Evolutionary conservation across 2,797 vertebrate species (phyloP).

Genomic region (Oceanodroma leucorhoa): DNA sequence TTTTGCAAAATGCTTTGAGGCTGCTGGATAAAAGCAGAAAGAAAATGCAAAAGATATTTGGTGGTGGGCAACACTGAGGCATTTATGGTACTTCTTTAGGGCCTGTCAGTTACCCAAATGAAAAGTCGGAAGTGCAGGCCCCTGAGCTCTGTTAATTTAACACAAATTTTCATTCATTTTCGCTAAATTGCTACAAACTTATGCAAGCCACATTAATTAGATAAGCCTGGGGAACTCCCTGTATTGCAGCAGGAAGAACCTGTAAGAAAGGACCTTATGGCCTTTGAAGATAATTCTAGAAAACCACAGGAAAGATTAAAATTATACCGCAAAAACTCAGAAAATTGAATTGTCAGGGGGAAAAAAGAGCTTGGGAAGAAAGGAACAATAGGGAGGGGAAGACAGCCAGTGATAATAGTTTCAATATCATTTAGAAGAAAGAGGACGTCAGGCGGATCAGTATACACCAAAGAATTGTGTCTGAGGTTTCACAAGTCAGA

Average conservation of each 20-base stretch:
- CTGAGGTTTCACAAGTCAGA: background rate
- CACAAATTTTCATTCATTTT: constrained; percentile 1
- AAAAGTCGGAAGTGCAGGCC: background rate
- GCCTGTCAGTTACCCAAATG: background rate
- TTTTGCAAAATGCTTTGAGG: background rate
- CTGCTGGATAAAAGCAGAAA: background rate
- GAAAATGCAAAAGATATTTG: background rate
- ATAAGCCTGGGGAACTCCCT: background rate
- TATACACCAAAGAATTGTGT: background rate
- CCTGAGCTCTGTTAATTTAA: background rate
- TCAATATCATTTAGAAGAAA: constrained; percentile 13
- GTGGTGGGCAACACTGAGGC: background rate
- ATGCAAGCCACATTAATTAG: background rate
- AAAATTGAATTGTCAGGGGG: constrained; percentile 1
- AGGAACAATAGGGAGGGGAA: background rate
- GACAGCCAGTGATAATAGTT: background rate
- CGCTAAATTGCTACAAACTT: background rate
- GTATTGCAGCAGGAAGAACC: background rate
- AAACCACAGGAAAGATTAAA: constrained; percentile 6
- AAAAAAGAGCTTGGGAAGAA: background rate
- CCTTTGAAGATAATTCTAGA: constrained; percentile 4
- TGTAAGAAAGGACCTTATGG: background rate
- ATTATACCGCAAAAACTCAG: background rate
- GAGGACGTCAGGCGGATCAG: background rate
- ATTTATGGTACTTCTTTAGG: background rate